These are phyloP conservation scores for Zaprionus taronus DNA, from an alignment of 1,140 invertebrate species.

Conservation along the genomic window DNA sequence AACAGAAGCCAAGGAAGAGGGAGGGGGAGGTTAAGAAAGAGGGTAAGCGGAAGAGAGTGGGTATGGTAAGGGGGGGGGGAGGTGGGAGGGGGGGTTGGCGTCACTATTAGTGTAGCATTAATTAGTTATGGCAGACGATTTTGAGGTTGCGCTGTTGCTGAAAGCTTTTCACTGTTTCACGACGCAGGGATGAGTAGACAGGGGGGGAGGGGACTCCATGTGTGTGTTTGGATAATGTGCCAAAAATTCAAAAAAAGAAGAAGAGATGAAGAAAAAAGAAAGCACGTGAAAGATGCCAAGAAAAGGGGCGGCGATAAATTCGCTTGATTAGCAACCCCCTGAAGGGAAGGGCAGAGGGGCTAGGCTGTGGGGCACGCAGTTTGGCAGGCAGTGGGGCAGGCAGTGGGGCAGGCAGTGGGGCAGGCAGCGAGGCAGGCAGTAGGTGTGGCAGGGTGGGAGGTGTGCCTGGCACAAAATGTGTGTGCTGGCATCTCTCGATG, in stretches of 20 bases:
- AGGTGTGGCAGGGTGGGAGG: background rate
- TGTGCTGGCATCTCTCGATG: slow-evolving; percentile 30
- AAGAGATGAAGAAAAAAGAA: background rate
- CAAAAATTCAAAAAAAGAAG: slow-evolving; percentile 10
- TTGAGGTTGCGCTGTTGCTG: slow-evolving; percentile 78
- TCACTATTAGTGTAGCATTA: slow-evolving; percentile 82
- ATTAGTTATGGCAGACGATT: slow-evolving; percentile 85
- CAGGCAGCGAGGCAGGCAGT: background rate
- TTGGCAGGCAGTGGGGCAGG: background rate
- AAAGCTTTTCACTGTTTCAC: slow-evolving; percentile 80
- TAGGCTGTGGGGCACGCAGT: background rate
- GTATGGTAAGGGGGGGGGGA: background rate
- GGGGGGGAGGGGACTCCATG: background rate
- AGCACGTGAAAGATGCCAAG: background rate
- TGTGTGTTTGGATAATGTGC: slow-evolving; percentile 18
- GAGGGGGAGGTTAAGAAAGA: slow-evolving; percentile 2
- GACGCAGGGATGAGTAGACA: background rate
- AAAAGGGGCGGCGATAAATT: slow-evolving; percentile 19
- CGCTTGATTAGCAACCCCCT: slow-evolving; percentile 44
- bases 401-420: background rate
- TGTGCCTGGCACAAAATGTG: background rate
- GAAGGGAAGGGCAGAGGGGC: background rate
- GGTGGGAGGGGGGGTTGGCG: slow-evolving; percentile 18
- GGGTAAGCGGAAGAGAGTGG: background rate
- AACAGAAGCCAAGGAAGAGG: background rate